Evolutionary conservation across 2,888 invertebrate genomes (phyloP).

Genomic region (Heteromurus nitidus): DNA sequence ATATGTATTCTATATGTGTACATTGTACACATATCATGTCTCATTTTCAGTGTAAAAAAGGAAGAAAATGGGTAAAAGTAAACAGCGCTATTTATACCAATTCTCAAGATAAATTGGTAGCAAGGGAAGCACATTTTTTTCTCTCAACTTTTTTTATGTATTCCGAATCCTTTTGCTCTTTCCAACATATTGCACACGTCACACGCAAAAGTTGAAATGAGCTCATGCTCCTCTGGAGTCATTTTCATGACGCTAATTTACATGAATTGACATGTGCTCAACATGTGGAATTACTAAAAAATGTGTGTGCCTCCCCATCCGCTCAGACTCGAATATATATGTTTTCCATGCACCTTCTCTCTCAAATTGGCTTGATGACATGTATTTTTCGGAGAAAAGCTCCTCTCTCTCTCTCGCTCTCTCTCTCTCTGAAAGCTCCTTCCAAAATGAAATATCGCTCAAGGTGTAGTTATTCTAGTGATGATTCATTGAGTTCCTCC

Average conservation of each 20-base stretch:
- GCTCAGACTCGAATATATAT: too few species aligned
- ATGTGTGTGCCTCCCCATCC: constrained; percentile 10
- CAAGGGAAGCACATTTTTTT: constrained; percentile 25
- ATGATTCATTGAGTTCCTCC: constrained; percentile 26
- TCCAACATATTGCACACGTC: neutral
- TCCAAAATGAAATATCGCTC: neutral
- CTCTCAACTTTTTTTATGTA: neutral
- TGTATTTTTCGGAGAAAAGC: constrained; percentile 59
- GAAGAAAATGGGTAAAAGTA: too few species aligned
- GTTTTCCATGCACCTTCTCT: neutral
- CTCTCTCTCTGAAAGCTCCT: neutral
- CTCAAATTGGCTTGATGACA: constrained; percentile 71
- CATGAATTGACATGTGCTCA: constrained; percentile 56
- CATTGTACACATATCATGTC: too few species aligned
- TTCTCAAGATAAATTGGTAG: constrained; percentile 51
- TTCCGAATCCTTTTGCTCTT: neutral
- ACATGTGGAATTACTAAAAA: constrained; percentile 48
- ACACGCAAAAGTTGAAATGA: neutral
- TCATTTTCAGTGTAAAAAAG: too few species aligned
- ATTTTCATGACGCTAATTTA: constrained; percentile 51
- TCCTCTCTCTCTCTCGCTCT: neutral
- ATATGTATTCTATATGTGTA: neutral
- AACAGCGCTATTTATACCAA: constrained; percentile 50
- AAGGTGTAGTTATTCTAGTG: neutral
- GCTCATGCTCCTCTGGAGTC: neutral